These are phyloP conservation scores for Halocaridina rubra DNA, from an alignment of 2,888 invertebrate species.

Conservation along the genomic window DNA sequence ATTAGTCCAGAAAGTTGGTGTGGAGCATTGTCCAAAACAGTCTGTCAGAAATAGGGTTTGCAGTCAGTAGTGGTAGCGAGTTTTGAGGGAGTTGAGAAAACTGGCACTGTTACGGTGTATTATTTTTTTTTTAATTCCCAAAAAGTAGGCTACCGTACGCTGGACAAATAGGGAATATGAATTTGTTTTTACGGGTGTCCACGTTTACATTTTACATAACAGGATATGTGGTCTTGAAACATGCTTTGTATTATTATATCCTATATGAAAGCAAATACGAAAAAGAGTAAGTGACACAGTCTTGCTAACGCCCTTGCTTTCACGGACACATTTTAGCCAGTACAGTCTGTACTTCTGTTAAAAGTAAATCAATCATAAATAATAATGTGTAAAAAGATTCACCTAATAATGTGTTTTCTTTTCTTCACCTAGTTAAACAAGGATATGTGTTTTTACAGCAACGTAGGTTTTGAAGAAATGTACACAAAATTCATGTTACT, in stretches of 20 bases:
- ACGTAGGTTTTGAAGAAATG: no score
- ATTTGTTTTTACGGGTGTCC: slow-evolving; percentile 26
- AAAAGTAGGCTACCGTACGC: slow-evolving; percentile 34
- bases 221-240: not conserved
- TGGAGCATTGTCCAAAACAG: no score
- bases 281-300: slow-evolving; percentile 12
- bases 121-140: not conserved
- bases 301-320: slow-evolving; percentile 22
- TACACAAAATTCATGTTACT: not conserved
- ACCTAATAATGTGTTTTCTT: not conserved
- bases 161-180: slow-evolving; percentile 30
- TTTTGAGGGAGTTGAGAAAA: no score
- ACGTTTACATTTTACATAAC: slow-evolving; percentile 26
- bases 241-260: not conserved
- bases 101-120: slow-evolving; percentile 17
- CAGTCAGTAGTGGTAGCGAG: no score
- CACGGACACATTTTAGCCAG: slow-evolving; percentile 33
- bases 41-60: no score
- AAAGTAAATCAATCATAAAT: slow-evolving; percentile 50
- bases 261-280: slow-evolving; percentile 24
- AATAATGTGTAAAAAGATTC: slow-evolving; percentile 41
- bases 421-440: not conserved
- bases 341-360: slow-evolving; percentile 46
- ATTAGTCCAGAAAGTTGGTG: not conserved
- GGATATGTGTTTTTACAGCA: no score